Percentiles rank a stretch among this genome's conserved stretches.
Evolutionary conservation across 1,140 invertebrate genomes (phyloP).

Genomic region (Trichomalopsis sarcophagae): DNA sequence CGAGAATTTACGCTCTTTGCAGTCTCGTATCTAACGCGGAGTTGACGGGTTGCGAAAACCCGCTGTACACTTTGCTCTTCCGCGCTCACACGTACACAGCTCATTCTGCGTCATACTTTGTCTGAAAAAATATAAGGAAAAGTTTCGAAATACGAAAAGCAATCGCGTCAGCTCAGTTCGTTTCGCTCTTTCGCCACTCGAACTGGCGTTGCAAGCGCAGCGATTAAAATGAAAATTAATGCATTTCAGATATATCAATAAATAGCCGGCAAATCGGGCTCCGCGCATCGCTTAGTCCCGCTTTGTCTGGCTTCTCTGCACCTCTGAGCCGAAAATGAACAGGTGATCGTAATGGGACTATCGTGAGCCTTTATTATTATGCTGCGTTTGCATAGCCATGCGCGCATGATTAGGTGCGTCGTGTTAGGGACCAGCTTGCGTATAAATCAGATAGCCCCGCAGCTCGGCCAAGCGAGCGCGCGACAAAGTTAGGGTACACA

Average conservation of each 20-base stretch:
- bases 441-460: conserved; percentile 10
- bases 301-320: conserved; percentile 32
- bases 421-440: conserved; percentile 27
- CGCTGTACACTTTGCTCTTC: background rate
- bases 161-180: too few species aligned
- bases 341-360: conserved; percentile 69
- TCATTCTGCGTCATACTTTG: background rate
- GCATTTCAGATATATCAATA: conserved; percentile 75
- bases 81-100: background rate
- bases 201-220: background rate
- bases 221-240: conserved; percentile 74
- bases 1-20: conserved; percentile 10
- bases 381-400: conserved; percentile 39
- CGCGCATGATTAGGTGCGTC: conserved; percentile 27
- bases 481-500: conserved; percentile 16
- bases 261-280: conserved; percentile 69
- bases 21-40: background rate
- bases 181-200: background rate
- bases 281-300: conserved; percentile 58
- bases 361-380: conserved; percentile 62
- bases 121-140: background rate
- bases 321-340: conserved; percentile 60
- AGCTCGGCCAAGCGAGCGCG: conserved; percentile 9
- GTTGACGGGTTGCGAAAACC: background rate
- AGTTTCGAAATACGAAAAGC: background rate